Percentiles rank a stretch among this genome's conserved stretches.
These are phyloP conservation scores for Pampusana beccarii DNA, from an alignment of 2,113 vertebrate genomes.

Conservation along the genomic window DNA sequence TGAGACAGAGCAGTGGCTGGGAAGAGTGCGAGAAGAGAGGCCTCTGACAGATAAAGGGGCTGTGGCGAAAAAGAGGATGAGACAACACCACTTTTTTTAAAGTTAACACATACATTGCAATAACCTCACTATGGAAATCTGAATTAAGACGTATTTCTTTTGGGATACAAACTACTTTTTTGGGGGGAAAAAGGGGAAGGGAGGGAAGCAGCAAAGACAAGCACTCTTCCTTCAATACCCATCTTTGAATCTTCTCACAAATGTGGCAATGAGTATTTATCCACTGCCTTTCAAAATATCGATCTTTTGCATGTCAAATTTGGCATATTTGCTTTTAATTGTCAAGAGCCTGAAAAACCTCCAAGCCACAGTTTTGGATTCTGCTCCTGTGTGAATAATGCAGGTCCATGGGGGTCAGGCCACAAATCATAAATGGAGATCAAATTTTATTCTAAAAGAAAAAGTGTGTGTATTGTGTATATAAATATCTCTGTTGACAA, in stretches of 20 bases:
- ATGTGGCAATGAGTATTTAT: neutral
- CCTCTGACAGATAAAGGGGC: neutral
- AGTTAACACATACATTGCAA: neutral
- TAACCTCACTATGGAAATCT: neutral
- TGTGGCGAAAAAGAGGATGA: neutral
- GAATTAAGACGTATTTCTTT: neutral
- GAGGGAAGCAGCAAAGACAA: neutral
- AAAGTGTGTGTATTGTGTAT: neutral
- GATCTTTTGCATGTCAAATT: neutral
- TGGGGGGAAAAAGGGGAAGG: rapidly evolving
- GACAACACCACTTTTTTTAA: neutral
- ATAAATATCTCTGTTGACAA: neutral
- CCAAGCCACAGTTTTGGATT: neutral
- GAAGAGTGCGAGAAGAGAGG: neutral
- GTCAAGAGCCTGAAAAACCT: neutral
- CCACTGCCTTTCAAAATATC: neutral
- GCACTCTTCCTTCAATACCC: neutral
- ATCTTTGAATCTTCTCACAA: neutral
- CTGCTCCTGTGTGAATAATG: neutral
- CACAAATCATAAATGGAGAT: neutral
- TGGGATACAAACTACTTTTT: neutral
- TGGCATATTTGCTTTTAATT: neutral
- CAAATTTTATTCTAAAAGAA: neutral
- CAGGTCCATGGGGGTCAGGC: neutral
- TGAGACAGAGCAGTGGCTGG: neutral